Base-by-base conservation (phyloP, 2,797 vertebrate genomes). In the Schizopygopsis malacanthus region DNA sequence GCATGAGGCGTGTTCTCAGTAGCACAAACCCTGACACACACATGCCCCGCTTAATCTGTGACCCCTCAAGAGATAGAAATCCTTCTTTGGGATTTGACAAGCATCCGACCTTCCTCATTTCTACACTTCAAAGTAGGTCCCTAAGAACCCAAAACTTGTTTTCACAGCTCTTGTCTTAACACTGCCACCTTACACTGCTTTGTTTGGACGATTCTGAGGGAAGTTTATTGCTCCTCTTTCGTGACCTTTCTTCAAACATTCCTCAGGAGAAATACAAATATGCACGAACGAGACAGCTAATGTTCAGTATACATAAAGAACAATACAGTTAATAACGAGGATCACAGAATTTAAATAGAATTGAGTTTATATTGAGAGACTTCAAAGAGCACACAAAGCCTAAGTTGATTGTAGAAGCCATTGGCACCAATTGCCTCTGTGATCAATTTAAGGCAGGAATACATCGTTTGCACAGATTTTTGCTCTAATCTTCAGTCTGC, bases 61-160 rank as follows among this genome's bases (percentile, higher is more conserved):
- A 73, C 63, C 82, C 75, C 47, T 87, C 20, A 69, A 76, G 61
- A 45, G 12, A 65, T 6, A 39, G 20, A 71, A 50, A 81, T 77
- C 33, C 63, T 59, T 33, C 3, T 16, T 20, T 83, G 13, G 16
- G 33, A 11, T 61, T 70, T 77, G 22, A 47, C 54, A 79, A 67
- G 10, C 28, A 78, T 59, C 50, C 65, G 82, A 72, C 9, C 10
- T 8, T 28, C 12, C 43, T 54, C 1, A 77, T 52, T 28, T 84
- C 22, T 6, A n/a, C 6, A 67, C 82, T 84, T 82, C 63, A 84
- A 77, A 78, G 33, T 77, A 13, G 41, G 8, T 77, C 59, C 18
- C 8, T 9, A 25, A 41, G 33, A 71, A 63, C 47, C 33, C 37
- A 37, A 71, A n/a, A 6, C 12, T 12, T 79, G 47, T 43, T 79